phyloP scores from a whole-genome alignment of 2,113 vertebrate genomes.

The Salminus brasiliensis region DNA sequence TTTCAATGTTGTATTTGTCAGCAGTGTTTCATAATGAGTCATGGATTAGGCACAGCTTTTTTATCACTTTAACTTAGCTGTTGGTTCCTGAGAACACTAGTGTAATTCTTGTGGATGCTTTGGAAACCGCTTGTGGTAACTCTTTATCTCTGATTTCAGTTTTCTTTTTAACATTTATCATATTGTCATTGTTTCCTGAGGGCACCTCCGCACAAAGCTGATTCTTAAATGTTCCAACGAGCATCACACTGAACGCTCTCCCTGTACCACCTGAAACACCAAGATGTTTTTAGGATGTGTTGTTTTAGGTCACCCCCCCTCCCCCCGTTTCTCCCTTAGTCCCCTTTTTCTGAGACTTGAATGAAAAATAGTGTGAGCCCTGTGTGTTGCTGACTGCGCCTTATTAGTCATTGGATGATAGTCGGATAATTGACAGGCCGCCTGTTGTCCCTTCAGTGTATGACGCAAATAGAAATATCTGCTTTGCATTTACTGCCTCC shows the following conservation, averaged over 20 bases:
- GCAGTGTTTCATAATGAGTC: background rate
- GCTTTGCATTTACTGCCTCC: slow-evolving; percentile 29
- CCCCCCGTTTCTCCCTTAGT: too few relatives aligned
- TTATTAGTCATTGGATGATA: background rate
- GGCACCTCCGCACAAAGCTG: too few relatives aligned
- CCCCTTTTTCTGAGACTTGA: background rate
- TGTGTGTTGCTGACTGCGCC: background rate
- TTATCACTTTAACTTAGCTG: background rate
- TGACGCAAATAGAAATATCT: slow-evolving; percentile 33
- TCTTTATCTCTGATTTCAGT: background rate
- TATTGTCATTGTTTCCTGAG: too few relatives aligned
- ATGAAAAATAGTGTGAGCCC: background rate
- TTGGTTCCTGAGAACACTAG: background rate
- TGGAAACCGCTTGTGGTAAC: background rate
- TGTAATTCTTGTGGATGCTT: background rate
- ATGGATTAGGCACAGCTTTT: background rate
- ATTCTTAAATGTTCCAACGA: too few relatives aligned
- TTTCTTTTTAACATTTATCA: too few relatives aligned
- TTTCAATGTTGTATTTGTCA: background rate
- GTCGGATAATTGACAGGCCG: background rate
- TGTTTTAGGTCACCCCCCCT: too few relatives aligned
- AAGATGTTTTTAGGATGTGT: too few relatives aligned
- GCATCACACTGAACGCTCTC: too few relatives aligned
- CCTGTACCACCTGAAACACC: too few relatives aligned
- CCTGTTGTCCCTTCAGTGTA: background rate